Base-by-base conservation (phyloP, 1,140 invertebrate genomes). In the Olivierus martensii region DNA sequence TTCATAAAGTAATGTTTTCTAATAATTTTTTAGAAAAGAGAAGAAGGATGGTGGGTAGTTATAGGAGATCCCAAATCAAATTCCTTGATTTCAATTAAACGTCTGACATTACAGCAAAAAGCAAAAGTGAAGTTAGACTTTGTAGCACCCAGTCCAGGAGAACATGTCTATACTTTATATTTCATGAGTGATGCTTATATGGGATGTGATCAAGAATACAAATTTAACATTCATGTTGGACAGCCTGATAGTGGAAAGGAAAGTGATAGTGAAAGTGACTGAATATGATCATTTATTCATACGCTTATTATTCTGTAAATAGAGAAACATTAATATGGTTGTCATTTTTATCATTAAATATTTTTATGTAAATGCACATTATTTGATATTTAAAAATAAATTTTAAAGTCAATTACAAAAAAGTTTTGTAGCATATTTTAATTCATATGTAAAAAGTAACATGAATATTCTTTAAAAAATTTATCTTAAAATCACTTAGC, bases 31-130 rank as follows among this genome's bases (percentile, higher is more conserved):
- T 28, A 28, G 78, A 95, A 95, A 81, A 81, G 93, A 45, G 95
- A 99, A 70, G 95, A 99, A 74, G 92, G 93, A 38, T 99, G 96
- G 95, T 99, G 96, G 94, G 86, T 99, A 5, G 93, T 99, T 15
- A 92, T 99, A 64, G 94, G 95, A 1, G 94, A 98, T 69, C 86
- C 90, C 0, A 90, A 88, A 64, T 79, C 77, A 2, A 99, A 99
- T 71, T 90, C 89, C 0, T 70, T 99, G 14, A 75, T 98, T 1
- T 96, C 91, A 3, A 99, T 99, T 65, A 99, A 99, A 67, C 77
- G 95, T 17, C 72, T 96, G 15, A 93, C 88, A 0, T 72, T 97
- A 1, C 91, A 93, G 60, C 85, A 94, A 63, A 92, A 87, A 61
- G 90, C 92, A 0, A 89, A 87, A 66, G 83, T 97, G 0, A 92